Base-by-base conservation (phyloP, 2,888 invertebrate species). In the Drosophila yooni region DNA sequence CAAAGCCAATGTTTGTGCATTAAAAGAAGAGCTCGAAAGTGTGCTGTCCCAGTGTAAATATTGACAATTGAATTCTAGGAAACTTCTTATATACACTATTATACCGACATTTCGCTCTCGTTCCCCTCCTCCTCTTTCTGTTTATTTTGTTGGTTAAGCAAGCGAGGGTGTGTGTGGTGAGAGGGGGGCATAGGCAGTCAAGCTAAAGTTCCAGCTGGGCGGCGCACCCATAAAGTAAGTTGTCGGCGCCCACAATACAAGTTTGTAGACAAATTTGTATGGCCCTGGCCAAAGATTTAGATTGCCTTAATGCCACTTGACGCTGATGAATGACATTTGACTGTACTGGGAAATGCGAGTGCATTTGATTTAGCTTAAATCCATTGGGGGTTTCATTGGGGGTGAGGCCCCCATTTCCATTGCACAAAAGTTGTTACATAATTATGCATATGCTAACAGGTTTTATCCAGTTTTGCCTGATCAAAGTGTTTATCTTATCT, bases 241-340 rank as follows among this genome's bases (percentile, higher is more conserved):
- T 40, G 61, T 38, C 18, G 29, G 43, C 51, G n/a, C 53, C 58
- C 52, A 60, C 61, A 59, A n/a, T 38, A 27, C 10, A 29, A 27
- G 25, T 51, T 34, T 52, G 48, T 69, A 74, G 70, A 74, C 73
- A 74, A 72, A 79, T 70, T 74, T 71, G 63, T 71, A 53, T 53
- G 73, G 67, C 48, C 52, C 69, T 53, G 67, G 66, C 29, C 60
- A 54, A 46, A 70, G 76, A 57, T 71, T 75, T 65, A 79, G 84
- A 87, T 87, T 88, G 78, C 75, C 78, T 76, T 88, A 87, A 89
- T 87, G 76, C 86, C 81, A 85, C 89, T 87, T 89, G 83, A 82
- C 66, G 81, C 78, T 85, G 79, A 89, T 89, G 81, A 72, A 88
- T 75, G 70, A 62, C 75, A 73, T 61, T 70, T 67, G 67, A 75